Conservation (phyloP, 1,140 invertebrate species). For the Caligus rogercresseyi region DNA sequence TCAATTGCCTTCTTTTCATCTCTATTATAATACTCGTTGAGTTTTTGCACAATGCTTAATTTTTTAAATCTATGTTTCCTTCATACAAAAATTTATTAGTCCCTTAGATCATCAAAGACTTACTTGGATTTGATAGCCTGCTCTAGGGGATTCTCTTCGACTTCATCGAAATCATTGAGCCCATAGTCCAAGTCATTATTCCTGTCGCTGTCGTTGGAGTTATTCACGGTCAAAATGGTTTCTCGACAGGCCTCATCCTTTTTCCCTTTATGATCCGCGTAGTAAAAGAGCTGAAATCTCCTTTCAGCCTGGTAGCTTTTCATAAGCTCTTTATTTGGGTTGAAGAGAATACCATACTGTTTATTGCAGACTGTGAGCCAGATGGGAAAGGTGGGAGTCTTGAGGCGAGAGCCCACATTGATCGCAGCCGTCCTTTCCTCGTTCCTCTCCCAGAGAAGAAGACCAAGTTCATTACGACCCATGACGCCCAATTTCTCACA, state of each 20-base stretch:
- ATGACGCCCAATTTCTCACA: conserved; percentile 50
- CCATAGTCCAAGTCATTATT: neutral
- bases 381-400: conserved; percentile 59
- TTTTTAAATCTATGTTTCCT: no score
- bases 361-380: conserved; percentile 54
- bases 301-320: conserved; percentile 61
- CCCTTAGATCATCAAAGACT: no score
- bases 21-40: no score
- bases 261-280: neutral
- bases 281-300: conserved; percentile 14
- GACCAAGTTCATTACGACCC: conserved; percentile 47
- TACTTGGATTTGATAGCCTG: conserved; percentile 18
- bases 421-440: conserved; percentile 27
- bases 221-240: conserved; percentile 8
- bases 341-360: conserved; percentile 56
- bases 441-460: conserved; percentile 42
- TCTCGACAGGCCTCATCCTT: conserved; percentile 2
- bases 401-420: conserved; percentile 43
- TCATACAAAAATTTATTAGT: no score
- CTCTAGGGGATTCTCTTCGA: conserved; percentile 3
- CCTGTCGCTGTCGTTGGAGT: neutral
- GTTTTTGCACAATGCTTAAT: no score
- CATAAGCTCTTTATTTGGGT: conserved; percentile 54
- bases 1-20: no score
- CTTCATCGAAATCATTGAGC: conserved; percentile 12